Conservation (phyloP, 1,140 invertebrate species). For the Acromyrmex echinatior region DNA sequence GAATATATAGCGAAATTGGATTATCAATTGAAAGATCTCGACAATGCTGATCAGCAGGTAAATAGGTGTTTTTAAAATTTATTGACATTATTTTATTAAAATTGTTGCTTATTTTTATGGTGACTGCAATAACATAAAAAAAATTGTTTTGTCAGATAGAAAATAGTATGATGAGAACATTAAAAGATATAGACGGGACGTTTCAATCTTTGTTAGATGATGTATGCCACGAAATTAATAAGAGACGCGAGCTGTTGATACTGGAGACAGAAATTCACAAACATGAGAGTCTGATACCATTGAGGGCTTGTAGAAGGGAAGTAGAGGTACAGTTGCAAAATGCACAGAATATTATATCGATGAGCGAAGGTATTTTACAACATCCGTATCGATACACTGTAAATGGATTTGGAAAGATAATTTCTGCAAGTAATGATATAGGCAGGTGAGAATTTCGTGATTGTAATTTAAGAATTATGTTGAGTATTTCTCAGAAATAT, state of each 20-base stretch:
- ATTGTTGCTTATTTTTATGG: slow-evolving; percentile 17
- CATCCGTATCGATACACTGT: slow-evolving; percentile 59
- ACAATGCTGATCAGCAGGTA: slow-evolving; percentile 73
- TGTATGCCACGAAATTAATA: slow-evolving; percentile 71
- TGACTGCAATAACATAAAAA: not conserved
- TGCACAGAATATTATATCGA: slow-evolving; percentile 59
- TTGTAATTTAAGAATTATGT: slow-evolving; percentile 9
- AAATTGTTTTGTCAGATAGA: slow-evolving; percentile 68
- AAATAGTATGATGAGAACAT: slow-evolving; percentile 63
- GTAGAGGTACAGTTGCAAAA: slow-evolving; percentile 70
- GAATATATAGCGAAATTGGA: slow-evolving; percentile 74
- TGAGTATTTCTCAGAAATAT: not conserved
- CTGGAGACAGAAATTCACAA: slow-evolving; percentile 74
- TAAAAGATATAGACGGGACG: slow-evolving; percentile 70
- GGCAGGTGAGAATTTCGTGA: slow-evolving; percentile 33
- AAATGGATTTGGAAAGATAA: slow-evolving; percentile 39
- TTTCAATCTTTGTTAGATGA: slow-evolving; percentile 72
- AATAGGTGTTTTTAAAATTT: not conserved
- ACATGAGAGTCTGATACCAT: slow-evolving; percentile 71
- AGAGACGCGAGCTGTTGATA: slow-evolving; percentile 73
- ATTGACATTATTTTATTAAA: not conserved
- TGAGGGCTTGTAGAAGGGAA: slow-evolving; percentile 74
- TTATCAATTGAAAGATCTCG: slow-evolving; percentile 72
- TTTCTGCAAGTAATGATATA: slow-evolving; percentile 38
- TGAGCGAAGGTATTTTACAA: slow-evolving; percentile 59